Base-by-base conservation (phyloP, 1,140 invertebrate genomes). In the Proales similis region DNA sequence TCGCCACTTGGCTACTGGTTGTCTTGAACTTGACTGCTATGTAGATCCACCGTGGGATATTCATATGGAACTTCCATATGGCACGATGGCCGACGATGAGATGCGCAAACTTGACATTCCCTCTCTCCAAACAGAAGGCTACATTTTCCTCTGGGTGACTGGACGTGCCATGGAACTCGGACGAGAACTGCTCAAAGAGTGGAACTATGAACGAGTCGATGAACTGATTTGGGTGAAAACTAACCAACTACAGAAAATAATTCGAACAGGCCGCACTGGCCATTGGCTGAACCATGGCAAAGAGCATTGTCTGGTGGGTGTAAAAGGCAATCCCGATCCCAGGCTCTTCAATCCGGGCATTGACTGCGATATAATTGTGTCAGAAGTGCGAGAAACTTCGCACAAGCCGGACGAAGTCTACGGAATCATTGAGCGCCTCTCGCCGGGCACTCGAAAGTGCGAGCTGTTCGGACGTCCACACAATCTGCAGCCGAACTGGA, bases 211-310 rank as follows among this genome's bases (percentile, higher is more conserved):
- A 71, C 79, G 91, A 63, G 88, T 93, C 1, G 92, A 96, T 72
- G 93, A 97, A 73, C 82, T 97, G 7, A 96, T 97, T 67, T 97
- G 93, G 93, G 92, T 97, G 2, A 97, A 97, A 78, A 96, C 92
- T 0, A 97, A 97, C 79, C 93, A 97, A 70, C 75, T 97, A 63
- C 93, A 97, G 73, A 79, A 91, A 65, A 95, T 97, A 64, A 97
- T 97, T 67, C 79, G 93, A 45, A 96, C 93, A 0, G 93, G 92
- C 1, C 80, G 91, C 60, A 95, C 91, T 0, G 92, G 91, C 0
- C 93, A 97, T 78, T 97, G 93, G 93, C 75, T 97, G 3, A 97
- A 97, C 74, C 93, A 97, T 74, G 93, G 92, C 12, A 97, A 97
- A 75, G 93, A 97, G 74, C 93, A 97, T 71, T 97, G 93, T 78